phyloP scores from a whole-genome alignment of 2,797 vertebrate genomes.

The Nasua narica region DNA sequence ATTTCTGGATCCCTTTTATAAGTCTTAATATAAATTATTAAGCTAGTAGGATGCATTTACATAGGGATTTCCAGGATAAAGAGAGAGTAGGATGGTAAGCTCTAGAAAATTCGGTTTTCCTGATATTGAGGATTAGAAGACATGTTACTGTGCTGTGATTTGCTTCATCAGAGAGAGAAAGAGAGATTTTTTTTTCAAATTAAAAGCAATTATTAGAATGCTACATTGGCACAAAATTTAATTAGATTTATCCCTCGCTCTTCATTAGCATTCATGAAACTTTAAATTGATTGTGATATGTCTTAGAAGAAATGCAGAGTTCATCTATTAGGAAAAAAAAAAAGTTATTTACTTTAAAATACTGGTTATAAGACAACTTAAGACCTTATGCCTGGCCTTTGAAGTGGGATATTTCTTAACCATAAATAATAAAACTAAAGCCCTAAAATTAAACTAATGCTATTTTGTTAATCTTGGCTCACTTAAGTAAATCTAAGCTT shows the following conservation, averaged over 20 bases:
- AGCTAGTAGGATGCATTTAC: neutral
- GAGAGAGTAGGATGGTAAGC: neutral
- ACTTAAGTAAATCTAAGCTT: neutral
- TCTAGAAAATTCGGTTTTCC: neutral
- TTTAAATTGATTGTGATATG: conserved; percentile 27
- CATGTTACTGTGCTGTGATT: neutral
- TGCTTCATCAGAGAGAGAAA: neutral
- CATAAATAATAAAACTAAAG: neutral
- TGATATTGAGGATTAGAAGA: neutral
- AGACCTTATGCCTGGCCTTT: neutral
- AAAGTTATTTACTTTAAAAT: conserved; percentile 10
- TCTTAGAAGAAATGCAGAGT: neutral
- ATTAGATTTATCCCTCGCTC: conserved; percentile 44
- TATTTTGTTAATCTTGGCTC: neutral
- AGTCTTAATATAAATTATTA: neutral
- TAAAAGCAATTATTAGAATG: conserved; percentile 56
- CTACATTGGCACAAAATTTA: conserved; percentile 39
- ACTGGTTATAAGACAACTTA: neutral
- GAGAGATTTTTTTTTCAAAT: neutral
- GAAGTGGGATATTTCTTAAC: neutral
- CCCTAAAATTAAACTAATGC: neutral
- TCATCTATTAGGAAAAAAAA: neutral
- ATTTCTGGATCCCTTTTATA: neutral
- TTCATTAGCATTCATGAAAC: conserved; percentile 45
- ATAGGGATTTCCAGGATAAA: neutral